Percentiles rank a stretch among this genome's conserved stretches.
These are phyloP conservation scores for Euphonia xanthogaster DNA, from an alignment of 2,797 vertebrate species.

Conservation along the genomic window DNA sequence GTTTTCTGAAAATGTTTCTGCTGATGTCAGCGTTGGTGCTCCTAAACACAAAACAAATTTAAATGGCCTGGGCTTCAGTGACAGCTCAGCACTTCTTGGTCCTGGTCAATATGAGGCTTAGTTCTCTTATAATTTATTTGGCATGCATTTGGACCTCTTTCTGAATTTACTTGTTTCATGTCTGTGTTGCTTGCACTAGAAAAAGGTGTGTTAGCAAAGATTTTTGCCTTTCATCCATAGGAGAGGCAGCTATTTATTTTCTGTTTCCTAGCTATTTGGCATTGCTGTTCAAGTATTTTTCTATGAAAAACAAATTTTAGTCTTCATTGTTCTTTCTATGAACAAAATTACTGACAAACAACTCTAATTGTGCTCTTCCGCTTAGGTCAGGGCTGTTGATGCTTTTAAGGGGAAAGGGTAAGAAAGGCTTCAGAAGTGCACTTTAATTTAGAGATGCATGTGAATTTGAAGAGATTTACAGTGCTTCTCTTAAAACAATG, in stretches of 20 bases:
- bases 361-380: background rate
- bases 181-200: background rate
- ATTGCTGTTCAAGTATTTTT: background rate
- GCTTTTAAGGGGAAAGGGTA: background rate
- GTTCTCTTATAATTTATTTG: background rate
- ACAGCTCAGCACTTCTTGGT: background rate
- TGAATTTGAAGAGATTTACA: background rate
- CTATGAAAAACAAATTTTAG: background rate
- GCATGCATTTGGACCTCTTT: background rate
- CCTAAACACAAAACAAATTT: background rate
- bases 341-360: background rate
- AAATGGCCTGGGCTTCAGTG: background rate
- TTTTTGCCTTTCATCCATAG: background rate
- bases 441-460: background rate
- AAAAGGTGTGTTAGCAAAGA: background rate
- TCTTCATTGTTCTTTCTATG: background rate
- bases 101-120: background rate
- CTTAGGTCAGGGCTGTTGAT: background rate
- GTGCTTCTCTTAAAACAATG: background rate
- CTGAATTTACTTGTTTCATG: background rate
- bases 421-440: background rate
- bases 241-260: background rate
- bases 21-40: background rate
- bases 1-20: constrained; percentile 11
- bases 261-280: background rate